Evolutionary conservation across 2,888 invertebrate species (phyloP).

Genomic region (Plutella xylostella): DNA sequence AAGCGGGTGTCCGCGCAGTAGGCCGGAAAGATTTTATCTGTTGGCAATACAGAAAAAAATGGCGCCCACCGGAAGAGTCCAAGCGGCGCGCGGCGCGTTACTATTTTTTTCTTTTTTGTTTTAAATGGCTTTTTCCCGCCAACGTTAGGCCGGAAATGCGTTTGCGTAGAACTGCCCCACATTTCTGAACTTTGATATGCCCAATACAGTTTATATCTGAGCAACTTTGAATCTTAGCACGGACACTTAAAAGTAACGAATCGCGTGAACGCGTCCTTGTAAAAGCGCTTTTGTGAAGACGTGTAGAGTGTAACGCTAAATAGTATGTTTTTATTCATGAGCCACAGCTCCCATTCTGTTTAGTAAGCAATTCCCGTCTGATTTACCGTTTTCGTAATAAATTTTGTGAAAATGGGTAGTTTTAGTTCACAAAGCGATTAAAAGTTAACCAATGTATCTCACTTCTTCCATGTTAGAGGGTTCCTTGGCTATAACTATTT

Average conservation of each 20-base stretch:
- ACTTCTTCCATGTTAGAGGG: too few species aligned
- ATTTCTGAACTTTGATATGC: conserved; percentile 45
- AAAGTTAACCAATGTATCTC: conserved; percentile 9
- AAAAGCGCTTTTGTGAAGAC: conserved; percentile 38
- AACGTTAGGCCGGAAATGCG: conserved; percentile 67
- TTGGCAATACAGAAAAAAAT: conserved; percentile 70
- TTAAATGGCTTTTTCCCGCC: conserved; percentile 70
- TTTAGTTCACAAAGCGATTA: conserved; percentile 14
- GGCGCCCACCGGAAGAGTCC: conserved; percentile 71
- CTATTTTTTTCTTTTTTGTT: conserved; percentile 66
- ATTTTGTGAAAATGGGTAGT: conserved; percentile 41
- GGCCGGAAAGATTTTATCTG: conserved; percentile 71
- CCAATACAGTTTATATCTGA: conserved; percentile 37
- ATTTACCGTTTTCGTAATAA: conserved; percentile 62
- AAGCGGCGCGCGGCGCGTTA: conserved; percentile 63
- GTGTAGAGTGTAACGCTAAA: conserved; percentile 59
- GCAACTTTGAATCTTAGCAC: conserved; percentile 42
- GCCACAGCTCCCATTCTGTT: conserved; percentile 60
- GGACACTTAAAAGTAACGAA: conserved; percentile 33
- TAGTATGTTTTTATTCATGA: conserved; percentile 70
- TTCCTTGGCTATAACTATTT: too few species aligned
- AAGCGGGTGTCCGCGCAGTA: conserved; percentile 61
- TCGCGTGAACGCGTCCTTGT: conserved; percentile 22
- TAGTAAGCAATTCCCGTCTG: conserved; percentile 58
- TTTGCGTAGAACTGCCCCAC: conserved; percentile 62